phyloP scores from a whole-genome alignment of 2,113 vertebrate genomes.

The Deroptyus accipitrinus region DNA sequence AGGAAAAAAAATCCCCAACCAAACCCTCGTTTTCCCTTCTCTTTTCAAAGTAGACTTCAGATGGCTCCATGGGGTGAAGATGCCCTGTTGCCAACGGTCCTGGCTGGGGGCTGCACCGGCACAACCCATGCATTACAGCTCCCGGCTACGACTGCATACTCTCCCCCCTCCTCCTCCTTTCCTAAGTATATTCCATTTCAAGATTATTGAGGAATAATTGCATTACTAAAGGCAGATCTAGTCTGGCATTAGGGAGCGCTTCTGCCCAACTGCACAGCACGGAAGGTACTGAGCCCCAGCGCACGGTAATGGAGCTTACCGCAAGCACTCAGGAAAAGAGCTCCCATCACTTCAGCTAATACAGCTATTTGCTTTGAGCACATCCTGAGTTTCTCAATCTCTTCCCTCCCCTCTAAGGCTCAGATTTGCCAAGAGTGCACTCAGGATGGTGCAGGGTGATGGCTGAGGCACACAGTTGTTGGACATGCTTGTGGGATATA shows the following conservation, averaged over 20 bases:
- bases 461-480: neutral
- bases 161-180: neutral
- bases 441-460: neutral
- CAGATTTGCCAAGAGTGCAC: fast-evolving
- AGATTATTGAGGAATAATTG: constrained; percentile 2
- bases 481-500: fast-evolving
- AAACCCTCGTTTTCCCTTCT: neutral
- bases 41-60: neutral
- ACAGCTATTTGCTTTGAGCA: neutral
- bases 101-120: neutral
- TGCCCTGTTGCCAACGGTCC: fast-evolving
- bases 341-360: neutral
- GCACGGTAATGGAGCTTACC: constrained; percentile 7
- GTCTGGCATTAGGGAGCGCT: neutral
- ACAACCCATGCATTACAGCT: neutral
- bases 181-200: constrained; percentile 24
- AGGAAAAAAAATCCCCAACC: neutral
- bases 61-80: fast-evolving
- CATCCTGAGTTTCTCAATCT: neutral
- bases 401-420: neutral
- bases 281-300: fast-evolving
- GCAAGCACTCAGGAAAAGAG: neutral
- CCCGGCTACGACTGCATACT: fast-evolving
- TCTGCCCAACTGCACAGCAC: neutral
- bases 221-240: neutral